phyloP scores from a whole-genome alignment of 2,797 vertebrate genomes.

The Loriculus beryllinus region DNA sequence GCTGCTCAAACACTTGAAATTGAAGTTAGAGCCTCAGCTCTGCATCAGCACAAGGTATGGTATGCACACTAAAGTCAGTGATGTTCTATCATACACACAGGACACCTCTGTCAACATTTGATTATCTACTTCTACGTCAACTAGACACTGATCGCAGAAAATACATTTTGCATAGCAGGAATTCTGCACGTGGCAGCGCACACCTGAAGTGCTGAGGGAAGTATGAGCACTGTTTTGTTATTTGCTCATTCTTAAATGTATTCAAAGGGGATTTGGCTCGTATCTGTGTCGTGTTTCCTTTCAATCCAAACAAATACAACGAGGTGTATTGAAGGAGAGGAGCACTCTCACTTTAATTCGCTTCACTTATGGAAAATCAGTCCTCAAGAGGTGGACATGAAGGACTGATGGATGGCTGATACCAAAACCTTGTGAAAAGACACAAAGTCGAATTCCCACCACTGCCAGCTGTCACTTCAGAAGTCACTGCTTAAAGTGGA shows the following conservation, averaged over 20 bases:
- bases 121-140: background rate
- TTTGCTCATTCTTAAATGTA: background rate
- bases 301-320: background rate
- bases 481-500: background rate
- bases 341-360: background rate
- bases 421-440: background rate
- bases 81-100: background rate
- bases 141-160: background rate
- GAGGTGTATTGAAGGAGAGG: background rate
- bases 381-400: background rate
- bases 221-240: background rate
- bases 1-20: background rate
- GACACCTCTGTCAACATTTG: background rate
- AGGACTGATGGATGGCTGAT: background rate
- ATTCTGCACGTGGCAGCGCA: background rate
- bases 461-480: background rate
- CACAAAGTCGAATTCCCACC: background rate
- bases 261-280: background rate
- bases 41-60: background rate
- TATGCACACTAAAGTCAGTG: background rate
- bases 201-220: background rate
- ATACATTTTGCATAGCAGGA: background rate
- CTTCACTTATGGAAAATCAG: background rate
- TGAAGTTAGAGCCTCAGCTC: background rate
- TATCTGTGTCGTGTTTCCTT: background rate